Conservation (phyloP, 2,113 vertebrate species). For the Cricetomys ansorgei region DNA sequence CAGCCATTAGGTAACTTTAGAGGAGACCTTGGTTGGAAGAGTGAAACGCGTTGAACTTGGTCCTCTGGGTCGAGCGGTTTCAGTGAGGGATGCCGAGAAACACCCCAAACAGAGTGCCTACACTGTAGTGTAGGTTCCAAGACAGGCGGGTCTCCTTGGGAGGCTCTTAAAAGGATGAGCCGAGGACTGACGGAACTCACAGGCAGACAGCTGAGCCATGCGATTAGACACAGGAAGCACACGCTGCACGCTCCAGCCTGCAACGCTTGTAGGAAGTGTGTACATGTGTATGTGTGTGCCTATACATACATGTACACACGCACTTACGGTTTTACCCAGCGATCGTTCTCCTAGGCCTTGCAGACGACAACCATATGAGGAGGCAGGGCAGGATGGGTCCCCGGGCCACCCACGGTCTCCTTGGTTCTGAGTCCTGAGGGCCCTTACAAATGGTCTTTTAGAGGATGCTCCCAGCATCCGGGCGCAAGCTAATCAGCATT, state of each 20-base stretch:
- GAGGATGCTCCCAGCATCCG: neutral
- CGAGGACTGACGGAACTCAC: neutral
- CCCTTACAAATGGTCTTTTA: neutral
- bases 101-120: conserved; percentile 81
- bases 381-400: neutral
- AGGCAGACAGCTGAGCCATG: conserved; percentile 57
- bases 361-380: neutral
- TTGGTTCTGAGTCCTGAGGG: neutral
- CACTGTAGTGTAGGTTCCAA: conserved; percentile 68
- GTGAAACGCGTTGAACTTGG: conserved; percentile 78
- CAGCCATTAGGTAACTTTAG: conserved; percentile 82
- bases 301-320: accelerated
- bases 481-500: neutral
- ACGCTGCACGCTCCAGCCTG: neutral
- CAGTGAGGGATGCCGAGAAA: conserved; percentile 74
- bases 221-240: neutral
- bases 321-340: neutral
- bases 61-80: conserved; percentile 81
- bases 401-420: neutral
- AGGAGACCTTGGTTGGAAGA: conserved; percentile 76
- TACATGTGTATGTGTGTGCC: accelerated
- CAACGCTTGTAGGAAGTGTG: no score
- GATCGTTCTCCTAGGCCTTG: neutral
- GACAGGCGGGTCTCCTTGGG: conserved; percentile 65
- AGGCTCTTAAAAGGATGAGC: neutral